Evolutionary conservation across 2,113 vertebrate species (phyloP).

Genomic region (Phocoena sinus): DNA sequence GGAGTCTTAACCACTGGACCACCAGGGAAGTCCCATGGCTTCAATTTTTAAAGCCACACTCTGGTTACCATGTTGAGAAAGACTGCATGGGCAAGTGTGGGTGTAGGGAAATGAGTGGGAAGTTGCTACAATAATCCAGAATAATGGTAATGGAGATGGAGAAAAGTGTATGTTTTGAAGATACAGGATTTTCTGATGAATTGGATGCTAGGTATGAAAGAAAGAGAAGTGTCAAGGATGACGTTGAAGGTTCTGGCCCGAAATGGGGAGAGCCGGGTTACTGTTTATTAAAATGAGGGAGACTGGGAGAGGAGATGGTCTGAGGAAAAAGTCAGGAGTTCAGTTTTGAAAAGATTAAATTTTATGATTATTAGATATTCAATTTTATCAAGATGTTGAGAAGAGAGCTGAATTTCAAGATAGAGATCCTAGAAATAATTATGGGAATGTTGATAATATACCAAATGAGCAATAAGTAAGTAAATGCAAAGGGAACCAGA

Average conservation of each 20-base stretch:
- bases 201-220: background rate
- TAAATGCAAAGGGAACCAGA: background rate
- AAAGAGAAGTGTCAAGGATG: background rate
- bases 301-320: background rate
- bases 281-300: background rate
- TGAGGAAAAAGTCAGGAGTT: background rate
- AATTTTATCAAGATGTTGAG: background rate
- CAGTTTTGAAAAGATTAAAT: background rate
- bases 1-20: no score
- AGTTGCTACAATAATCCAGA: background rate
- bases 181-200: background rate
- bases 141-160: background rate
- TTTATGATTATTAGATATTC: background rate
- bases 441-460: background rate
- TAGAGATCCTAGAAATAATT: background rate
- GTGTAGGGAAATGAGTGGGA: fast-evolving
- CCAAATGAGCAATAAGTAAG: background rate
- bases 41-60: background rate
- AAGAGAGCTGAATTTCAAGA: background rate
- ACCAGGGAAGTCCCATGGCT: background rate
- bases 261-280: background rate
- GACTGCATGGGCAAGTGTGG: background rate
- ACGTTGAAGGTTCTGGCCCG: background rate
- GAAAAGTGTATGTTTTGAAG: background rate
- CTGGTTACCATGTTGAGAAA: background rate